Percentiles rank a stretch among this genome's conserved stretches.
Conservation (phyloP, 2,797 vertebrate species). For the Peromyscus nudipes region DNA sequence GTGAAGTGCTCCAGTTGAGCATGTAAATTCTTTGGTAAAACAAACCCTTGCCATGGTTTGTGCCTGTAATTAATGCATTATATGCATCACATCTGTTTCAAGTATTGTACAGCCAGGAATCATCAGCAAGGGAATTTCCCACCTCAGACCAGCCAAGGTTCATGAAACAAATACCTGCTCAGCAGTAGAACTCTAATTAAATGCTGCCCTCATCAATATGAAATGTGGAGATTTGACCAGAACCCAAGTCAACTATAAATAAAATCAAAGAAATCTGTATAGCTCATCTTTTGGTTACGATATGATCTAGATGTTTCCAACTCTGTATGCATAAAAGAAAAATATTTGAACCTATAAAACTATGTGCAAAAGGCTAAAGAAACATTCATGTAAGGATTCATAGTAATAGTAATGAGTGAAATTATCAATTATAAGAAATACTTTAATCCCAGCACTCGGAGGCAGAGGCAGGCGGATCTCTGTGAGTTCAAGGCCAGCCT, state of each 20-base stretch:
- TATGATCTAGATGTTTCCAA: background rate
- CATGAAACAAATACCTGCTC: background rate
- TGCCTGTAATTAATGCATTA: conserved; percentile 29
- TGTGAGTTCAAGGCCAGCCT: too few species aligned
- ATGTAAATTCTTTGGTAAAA: conserved; percentile 26
- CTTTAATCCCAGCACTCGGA: too few species aligned
- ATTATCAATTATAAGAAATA: conserved; percentile 47
- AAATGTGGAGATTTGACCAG: background rate
- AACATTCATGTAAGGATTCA: background rate
- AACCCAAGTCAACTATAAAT: background rate
- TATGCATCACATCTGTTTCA: background rate
- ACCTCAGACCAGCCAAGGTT: background rate
- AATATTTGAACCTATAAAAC: background rate
- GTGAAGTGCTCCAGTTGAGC: background rate
- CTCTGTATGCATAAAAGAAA: conserved; percentile 14
- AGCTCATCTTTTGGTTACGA: background rate
- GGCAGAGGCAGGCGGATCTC: too few species aligned
- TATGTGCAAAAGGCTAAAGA: background rate
- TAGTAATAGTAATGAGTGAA: background rate
- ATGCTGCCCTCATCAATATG: background rate
- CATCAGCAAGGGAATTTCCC: background rate
- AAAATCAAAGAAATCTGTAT: background rate
- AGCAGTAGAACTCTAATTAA: background rate
- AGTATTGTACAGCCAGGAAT: conserved; percentile 27
- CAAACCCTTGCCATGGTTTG: background rate